phyloP scores from a whole-genome alignment of 2,888 invertebrate species.

The Pristionchus fissidentatus region DNA sequence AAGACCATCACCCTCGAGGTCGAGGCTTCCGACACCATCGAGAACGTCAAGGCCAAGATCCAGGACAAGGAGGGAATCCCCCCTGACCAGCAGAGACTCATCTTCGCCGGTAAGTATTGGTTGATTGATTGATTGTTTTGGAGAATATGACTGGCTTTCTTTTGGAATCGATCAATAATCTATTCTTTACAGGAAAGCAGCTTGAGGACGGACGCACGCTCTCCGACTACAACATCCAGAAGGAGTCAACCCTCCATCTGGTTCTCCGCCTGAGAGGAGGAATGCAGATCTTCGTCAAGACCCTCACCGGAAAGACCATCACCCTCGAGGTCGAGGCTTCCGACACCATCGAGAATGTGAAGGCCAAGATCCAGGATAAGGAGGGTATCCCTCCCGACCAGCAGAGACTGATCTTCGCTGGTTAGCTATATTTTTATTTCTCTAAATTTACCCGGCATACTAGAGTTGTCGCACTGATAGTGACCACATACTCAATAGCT shows the following conservation, averaged over 20 bases:
- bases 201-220: slow-evolving; percentile 62
- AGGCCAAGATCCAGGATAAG: slow-evolving; percentile 74
- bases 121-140: neutral
- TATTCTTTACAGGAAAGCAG: slow-evolving; percentile 55
- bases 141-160: neutral
- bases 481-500: slow-evolving; percentile 15
- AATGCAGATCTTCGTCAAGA: slow-evolving; percentile 96
- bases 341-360: slow-evolving; percentile 74
- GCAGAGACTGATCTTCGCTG: slow-evolving; percentile 72
- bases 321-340: slow-evolving; percentile 73
- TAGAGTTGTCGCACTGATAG: slow-evolving; percentile 17
- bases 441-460: neutral
- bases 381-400: slow-evolving; percentile 74
- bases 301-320: slow-evolving; percentile 89
- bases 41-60: slow-evolving; percentile 74
- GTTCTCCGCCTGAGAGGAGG: slow-evolving; percentile 46
- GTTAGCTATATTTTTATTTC: slow-evolving; percentile 8
- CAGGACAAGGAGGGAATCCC: slow-evolving; percentile 74
- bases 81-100: slow-evolving; percentile 72
- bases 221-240: slow-evolving; percentile 59
- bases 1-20: slow-evolving; percentile 81
- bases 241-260: slow-evolving; percentile 60
- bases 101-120: slow-evolving; percentile 66
- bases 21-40: slow-evolving; percentile 73
- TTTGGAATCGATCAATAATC: neutral